A percentile compares a stretch with the other conserved stretches of the same genome.
Evolutionary conservation across 1,140 invertebrate species (phyloP).

Genomic region (Linepithema humile): DNA sequence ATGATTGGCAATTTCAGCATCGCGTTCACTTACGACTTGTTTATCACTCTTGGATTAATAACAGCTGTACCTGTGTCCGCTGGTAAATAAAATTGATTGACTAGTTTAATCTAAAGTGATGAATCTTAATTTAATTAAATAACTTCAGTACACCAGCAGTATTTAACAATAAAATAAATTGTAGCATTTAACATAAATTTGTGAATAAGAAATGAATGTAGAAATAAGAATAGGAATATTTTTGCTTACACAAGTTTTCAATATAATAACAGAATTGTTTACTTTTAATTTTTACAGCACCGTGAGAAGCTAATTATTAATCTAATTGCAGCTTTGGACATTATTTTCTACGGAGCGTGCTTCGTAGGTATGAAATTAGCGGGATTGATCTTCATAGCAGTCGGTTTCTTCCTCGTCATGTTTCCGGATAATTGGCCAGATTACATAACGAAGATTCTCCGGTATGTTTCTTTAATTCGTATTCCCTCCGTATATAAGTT

Average conservation of each 20-base stretch:
- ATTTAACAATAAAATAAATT: background rate
- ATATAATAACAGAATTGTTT: no score
- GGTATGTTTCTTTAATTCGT: slow-evolving; percentile 86
- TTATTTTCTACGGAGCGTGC: slow-evolving; percentile 92
- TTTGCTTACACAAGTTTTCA: no score
- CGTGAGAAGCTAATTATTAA: no score
- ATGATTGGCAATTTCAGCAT: slow-evolving; percentile 96
- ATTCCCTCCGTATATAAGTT: slow-evolving; percentile 49
- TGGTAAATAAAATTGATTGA: slow-evolving; percentile 84
- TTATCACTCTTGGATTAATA: slow-evolving; percentile 95
- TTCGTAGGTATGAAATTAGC: slow-evolving; percentile 98
- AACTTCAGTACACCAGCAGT: background rate
- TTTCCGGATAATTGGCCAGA: slow-evolving; percentile 98
- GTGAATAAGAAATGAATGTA: background rate
- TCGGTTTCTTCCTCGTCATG: slow-evolving; percentile 96
- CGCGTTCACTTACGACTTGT: slow-evolving; percentile 95
- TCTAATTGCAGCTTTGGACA: slow-evolving; percentile 92
- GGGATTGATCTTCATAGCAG: slow-evolving; percentile 94
- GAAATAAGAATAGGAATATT: background rate
- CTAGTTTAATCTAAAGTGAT: background rate
- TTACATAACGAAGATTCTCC: slow-evolving; percentile 94
- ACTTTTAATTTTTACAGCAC: no score
- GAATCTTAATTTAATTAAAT: background rate
- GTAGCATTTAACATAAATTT: background rate
- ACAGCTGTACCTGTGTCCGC: slow-evolving; percentile 96